Conservation (phyloP, 2,113 vertebrate species). For the Pardalotus punctatus region DNA sequence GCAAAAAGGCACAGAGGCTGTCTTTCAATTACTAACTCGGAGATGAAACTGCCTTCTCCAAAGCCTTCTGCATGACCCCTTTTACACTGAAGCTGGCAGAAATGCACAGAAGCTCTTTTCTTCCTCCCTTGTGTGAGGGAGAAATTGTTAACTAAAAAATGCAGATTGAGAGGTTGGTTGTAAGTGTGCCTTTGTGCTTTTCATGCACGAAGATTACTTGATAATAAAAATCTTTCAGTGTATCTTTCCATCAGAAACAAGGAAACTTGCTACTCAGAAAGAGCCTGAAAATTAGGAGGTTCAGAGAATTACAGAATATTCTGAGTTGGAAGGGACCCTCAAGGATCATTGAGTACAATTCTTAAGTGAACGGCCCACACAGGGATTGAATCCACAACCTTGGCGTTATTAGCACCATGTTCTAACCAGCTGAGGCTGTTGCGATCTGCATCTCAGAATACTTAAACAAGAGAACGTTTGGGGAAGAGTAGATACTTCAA, state of each 20-base stretch:
- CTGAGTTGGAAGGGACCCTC: neutral
- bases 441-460: neutral
- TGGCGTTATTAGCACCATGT: neutral
- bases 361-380: neutral
- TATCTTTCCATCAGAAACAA: neutral
- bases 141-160: slow-evolving; percentile 20
- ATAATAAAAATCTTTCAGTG: neutral
- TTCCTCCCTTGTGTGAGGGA: neutral
- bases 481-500: neutral
- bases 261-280: neutral
- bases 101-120: neutral
- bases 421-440: neutral
- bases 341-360: neutral
- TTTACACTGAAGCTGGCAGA: neutral
- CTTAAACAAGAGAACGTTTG: neutral
- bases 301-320: neutral
- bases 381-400: neutral
- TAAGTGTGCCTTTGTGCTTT: neutral
- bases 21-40: slow-evolving; percentile 40
- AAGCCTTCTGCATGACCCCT: slow-evolving; percentile 3
- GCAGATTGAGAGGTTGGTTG: neutral
- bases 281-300: neutral
- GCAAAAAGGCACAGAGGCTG: neutral
- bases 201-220: neutral
- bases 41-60: slow-evolving; percentile 42